Evolutionary conservation across 2,888 invertebrate species (phyloP).

Genomic region (Meteorus cinctellus): DNA sequence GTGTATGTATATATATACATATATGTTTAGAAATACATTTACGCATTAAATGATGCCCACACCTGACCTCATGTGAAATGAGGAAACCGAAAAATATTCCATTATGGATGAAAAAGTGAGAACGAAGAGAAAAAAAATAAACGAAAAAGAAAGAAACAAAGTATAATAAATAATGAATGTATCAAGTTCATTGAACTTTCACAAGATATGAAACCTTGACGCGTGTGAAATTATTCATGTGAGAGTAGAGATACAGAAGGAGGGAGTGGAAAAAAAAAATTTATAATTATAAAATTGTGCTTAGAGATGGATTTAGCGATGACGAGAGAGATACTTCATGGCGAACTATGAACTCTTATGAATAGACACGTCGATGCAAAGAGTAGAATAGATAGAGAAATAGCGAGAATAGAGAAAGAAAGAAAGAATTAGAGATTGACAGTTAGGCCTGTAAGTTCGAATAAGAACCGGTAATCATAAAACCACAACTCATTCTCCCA

Average conservation of each 20-base stretch:
- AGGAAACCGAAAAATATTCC: slow-evolving; percentile 15
- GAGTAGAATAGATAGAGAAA: slow-evolving; percentile 9
- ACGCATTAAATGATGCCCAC: slow-evolving; percentile 39
- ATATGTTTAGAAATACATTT: slow-evolving; percentile 6
- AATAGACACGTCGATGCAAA: slow-evolving; percentile 32
- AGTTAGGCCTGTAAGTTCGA: slow-evolving; percentile 22
- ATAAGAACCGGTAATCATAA: slow-evolving; percentile 58
- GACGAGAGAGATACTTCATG: slow-evolving; percentile 19
- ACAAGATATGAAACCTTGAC: slow-evolving; percentile 14
- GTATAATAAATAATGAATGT: slow-evolving; percentile 13
- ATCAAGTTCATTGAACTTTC: slow-evolving; percentile 48
- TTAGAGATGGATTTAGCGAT: slow-evolving; percentile 32
- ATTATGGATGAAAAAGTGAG: slow-evolving; percentile 38
- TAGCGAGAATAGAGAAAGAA: background rate
- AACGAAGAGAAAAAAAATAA: slow-evolving; percentile 13
- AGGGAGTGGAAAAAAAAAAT: background rate
- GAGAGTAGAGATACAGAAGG: background rate
- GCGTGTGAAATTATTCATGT: slow-evolving; percentile 12
- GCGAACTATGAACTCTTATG: slow-evolving; percentile 17
- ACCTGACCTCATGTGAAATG: slow-evolving; percentile 22
- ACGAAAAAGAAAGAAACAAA: slow-evolving; percentile 19
- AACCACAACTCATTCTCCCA: slow-evolving; percentile 45
- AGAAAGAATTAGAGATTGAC: slow-evolving; percentile 35
- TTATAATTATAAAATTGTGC: slow-evolving; percentile 15
- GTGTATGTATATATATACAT: background rate